Conservation (phyloP, 92 coral and sea anemone genomes). For the Porites divaricata region DNA sequence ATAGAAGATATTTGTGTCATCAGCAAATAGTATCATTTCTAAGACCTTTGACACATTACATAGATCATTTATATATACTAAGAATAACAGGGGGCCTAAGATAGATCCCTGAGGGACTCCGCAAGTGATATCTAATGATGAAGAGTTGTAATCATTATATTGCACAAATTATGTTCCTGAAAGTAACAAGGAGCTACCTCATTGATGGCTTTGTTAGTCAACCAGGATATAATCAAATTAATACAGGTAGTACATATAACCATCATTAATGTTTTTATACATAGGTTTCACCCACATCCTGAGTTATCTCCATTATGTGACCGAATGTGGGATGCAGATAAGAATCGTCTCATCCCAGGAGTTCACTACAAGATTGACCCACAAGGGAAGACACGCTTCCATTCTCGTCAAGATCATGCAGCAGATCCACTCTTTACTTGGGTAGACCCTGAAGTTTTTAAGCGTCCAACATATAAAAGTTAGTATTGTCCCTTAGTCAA, state of each 20-base stretch:
- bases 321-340: slow-evolving; percentile 91
- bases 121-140: no score
- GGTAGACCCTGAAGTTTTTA: slow-evolving; percentile 71
- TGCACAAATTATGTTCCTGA: no score
- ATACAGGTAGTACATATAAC: background rate
- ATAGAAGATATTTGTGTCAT: no score
- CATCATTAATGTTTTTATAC: background rate
- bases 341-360: slow-evolving; percentile 84
- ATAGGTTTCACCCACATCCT: slow-evolving; percentile 76
- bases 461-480: slow-evolving; percentile 83
- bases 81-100: no score
- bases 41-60: no score
- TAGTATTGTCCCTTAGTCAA: background rate
- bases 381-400: slow-evolving; percentile 88
- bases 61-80: no score
- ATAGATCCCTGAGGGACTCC: no score
- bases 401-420: slow-evolving; percentile 76
- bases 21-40: no score
- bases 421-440: slow-evolving; percentile 83
- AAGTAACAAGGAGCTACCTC: no score
- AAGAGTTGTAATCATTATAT: no score
- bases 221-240: no score
- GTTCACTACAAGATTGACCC: slow-evolving; percentile 89
- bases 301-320: slow-evolving; percentile 83
- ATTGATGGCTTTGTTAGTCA: no score